Conservation (phyloP, 2,888 invertebrate species). For the Agrilus mali region DNA sequence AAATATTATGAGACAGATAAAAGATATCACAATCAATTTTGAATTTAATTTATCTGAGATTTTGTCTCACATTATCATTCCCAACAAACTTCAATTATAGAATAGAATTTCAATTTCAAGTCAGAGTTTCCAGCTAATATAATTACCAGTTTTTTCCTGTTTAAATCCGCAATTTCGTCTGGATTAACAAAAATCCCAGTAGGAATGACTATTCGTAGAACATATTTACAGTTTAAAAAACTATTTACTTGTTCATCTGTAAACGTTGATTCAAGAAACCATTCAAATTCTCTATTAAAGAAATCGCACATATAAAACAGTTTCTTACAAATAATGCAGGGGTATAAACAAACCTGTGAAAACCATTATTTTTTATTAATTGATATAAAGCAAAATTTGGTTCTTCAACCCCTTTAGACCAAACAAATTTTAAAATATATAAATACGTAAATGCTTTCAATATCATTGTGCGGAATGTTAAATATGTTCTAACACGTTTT, state of each 20-base stretch:
- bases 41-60: too few relatives aligned
- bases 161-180: slow-evolving; percentile 33
- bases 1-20: too few relatives aligned
- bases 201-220: slow-evolving; percentile 27
- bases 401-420: too few relatives aligned
- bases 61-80: too few relatives aligned
- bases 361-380: slow-evolving; percentile 34
- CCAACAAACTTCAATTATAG: too few relatives aligned
- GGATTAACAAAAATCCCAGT: slow-evolving; percentile 33
- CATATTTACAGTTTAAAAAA: slow-evolving; percentile 24
- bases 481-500: too few relatives aligned
- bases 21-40: too few relatives aligned
- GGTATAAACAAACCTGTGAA: slow-evolving; percentile 30
- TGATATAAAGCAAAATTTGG: not conserved
- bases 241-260: slow-evolving; percentile 7
- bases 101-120: not conserved
- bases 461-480: too few relatives aligned
- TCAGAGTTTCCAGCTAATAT: not conserved
- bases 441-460: too few relatives aligned
- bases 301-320: not conserved
- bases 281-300: slow-evolving; percentile 31
- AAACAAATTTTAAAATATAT: too few relatives aligned
- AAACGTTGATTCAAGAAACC: slow-evolving; percentile 29
- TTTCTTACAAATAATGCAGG: not conserved
- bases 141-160: slow-evolving; percentile 23